A percentile compares a stretch with the other conserved stretches of the same genome.
Conservation (phyloP, 1,140 invertebrate species). For the Pseudomyrmex dendroicus region DNA sequence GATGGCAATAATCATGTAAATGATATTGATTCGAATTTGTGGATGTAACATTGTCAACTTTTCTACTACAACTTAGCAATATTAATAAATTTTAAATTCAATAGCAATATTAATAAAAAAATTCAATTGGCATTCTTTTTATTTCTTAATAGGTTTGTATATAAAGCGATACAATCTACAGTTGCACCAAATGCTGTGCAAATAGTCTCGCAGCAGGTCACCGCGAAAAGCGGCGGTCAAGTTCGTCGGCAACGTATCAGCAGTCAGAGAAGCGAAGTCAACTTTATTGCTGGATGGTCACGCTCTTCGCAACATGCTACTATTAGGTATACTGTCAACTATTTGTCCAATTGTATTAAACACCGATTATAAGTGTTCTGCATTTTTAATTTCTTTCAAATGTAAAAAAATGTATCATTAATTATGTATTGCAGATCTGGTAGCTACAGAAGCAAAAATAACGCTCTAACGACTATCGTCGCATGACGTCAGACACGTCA, state of each 20-base stretch:
- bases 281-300: slow-evolving; percentile 82
- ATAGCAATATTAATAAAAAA: neutral
- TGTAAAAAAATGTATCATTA: slow-evolving; percentile 4
- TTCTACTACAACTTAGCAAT: neutral
- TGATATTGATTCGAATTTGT: slow-evolving; percentile 3
- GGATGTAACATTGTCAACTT: neutral
- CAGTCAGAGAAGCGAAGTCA: slow-evolving; percentile 74
- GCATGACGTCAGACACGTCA: slow-evolving; percentile 65
- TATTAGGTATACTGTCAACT: slow-evolving; percentile 76
- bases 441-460: slow-evolving; percentile 75
- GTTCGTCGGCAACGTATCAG: slow-evolving; percentile 74
- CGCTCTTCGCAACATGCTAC: slow-evolving; percentile 82
- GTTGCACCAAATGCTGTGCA: slow-evolving; percentile 81
- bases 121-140: neutral
- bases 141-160: slow-evolving; percentile 74
- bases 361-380: neutral
- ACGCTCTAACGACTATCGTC: slow-evolving; percentile 80
- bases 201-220: slow-evolving; percentile 67
- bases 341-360: slow-evolving; percentile 28
- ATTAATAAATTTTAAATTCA: neutral
- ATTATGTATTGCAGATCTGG: slow-evolving; percentile 72
- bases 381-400: neutral
- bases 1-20: slow-evolving; percentile 1
- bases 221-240: slow-evolving; percentile 68
- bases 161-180: slow-evolving; percentile 78